Conservation (phyloP, 2,113 vertebrate species). For the Nothocercus nigrocapillus region DNA sequence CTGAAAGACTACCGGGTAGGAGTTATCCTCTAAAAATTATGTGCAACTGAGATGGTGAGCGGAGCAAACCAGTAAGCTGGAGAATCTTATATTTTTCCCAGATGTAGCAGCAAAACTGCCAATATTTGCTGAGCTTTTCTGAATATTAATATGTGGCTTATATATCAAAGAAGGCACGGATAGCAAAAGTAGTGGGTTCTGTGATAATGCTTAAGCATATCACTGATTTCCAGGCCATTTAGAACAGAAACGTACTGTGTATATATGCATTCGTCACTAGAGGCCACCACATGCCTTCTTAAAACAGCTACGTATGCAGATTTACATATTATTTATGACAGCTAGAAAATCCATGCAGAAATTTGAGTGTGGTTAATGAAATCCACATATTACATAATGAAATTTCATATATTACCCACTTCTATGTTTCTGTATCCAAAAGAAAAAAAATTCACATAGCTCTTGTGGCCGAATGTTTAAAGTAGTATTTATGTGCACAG, state of each 20-base stretch:
- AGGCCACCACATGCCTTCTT: slow-evolving; percentile 38
- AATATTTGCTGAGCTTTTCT: background rate
- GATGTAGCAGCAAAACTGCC: background rate
- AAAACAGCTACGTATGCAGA: background rate
- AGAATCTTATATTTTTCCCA: background rate
- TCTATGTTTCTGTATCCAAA: background rate
- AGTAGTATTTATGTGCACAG: background rate
- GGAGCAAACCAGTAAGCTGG: background rate
- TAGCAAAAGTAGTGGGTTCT: background rate
- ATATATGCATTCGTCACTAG: slow-evolving; percentile 14
- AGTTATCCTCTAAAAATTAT: background rate
- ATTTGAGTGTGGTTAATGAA: fast-evolving
- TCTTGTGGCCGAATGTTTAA: background rate
- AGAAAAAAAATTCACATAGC: background rate
- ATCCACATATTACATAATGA: fast-evolving
- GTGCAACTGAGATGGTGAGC: background rate
- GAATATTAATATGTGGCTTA: background rate
- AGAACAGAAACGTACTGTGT: background rate
- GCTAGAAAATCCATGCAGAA: background rate
- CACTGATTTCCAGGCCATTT: background rate
- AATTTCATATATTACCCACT: fast-evolving
- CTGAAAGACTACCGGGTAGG: background rate
- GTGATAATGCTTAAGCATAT: background rate
- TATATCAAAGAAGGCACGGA: background rate
- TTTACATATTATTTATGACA: fast-evolving